A percentile compares a stretch with the other conserved stretches of the same genome.
Conservation (phyloP, 2,888 invertebrate genomes). For the Lepas anatifera region DNA sequence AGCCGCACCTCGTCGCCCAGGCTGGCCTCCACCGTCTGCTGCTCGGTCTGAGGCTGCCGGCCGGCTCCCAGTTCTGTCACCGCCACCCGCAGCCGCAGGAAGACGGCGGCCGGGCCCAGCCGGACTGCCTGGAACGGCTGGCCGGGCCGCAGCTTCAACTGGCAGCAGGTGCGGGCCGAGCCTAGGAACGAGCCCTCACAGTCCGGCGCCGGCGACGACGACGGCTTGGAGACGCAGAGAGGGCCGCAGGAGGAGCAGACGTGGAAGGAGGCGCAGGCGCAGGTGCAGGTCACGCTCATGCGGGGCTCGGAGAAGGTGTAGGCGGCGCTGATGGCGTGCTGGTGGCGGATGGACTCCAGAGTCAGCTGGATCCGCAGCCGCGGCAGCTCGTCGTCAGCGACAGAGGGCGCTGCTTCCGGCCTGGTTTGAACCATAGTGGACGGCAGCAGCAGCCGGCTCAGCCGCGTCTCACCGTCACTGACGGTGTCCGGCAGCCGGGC, state of each 20-base stretch:
- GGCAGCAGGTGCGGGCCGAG: conserved; percentile 9
- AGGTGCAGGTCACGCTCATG: not conserved
- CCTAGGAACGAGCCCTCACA: conserved; percentile 9
- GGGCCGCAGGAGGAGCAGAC: not conserved
- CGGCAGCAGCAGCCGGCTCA: not conserved
- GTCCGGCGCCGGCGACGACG: not conserved
- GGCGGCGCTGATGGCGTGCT: not conserved
- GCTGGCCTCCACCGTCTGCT: not conserved
- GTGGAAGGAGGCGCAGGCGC: conserved; percentile 10
- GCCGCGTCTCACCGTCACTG: not conserved
- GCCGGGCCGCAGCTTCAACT: not conserved
- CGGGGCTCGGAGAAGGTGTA: conserved; percentile 5
- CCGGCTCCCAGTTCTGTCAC: not conserved
- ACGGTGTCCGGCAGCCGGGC: not conserved
- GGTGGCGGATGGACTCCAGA: not conserved
- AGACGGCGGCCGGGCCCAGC: not conserved
- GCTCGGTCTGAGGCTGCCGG: not conserved
- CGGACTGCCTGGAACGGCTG: not conserved
- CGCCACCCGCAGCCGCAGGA: not conserved
- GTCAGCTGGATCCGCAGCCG: conserved; percentile 7
- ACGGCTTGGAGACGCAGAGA: not conserved
- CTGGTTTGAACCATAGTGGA: not conserved
- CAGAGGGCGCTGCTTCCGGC: not conserved
- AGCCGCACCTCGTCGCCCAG: not conserved
- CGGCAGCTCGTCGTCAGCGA: not conserved